Evolutionary conservation across 2,113 vertebrate genomes (phyloP).

Genomic region (Kryptolebias marmoratus): DNA sequence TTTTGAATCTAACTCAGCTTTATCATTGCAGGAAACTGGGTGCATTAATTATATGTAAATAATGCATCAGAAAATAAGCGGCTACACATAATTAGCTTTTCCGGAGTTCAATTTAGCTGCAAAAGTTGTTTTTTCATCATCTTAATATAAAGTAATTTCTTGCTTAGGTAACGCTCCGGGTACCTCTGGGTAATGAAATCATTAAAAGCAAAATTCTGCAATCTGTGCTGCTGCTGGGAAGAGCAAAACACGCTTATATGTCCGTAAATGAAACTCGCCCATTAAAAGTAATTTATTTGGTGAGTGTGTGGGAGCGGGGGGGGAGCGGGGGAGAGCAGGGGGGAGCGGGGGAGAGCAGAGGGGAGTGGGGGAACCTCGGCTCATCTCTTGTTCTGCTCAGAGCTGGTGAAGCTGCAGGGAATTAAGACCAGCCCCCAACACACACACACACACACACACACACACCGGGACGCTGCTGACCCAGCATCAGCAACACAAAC

Average conservation of each 20-base stretch:
- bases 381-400: constrained; percentile 16
- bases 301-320: not conserved
- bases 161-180: not conserved
- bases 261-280: constrained; percentile 5
- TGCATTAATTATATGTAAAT: too few relatives aligned
- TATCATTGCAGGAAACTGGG: too few relatives aligned
- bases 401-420: constrained; percentile 22
- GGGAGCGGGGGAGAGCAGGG: too few relatives aligned
- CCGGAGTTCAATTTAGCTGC: not conserved
- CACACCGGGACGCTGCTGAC: constrained; percentile 13
- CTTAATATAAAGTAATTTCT: not conserved
- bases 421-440: constrained; percentile 12
- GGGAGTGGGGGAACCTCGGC: too few relatives aligned
- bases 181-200: constrained; percentile 7
- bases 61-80: not conserved
- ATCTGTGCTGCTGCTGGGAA: constrained; percentile 9
- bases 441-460: too few relatives aligned
- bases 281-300: constrained; percentile 3
- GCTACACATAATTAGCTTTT: not conserved
- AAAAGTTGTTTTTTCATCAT: not conserved
- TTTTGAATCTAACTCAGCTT: too few relatives aligned
- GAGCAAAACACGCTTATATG: not conserved
- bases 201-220: not conserved
- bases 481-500: constrained; percentile 24
- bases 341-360: too few relatives aligned